Percentiles rank a stretch among this genome's conserved stretches.
Evolutionary conservation across 2,888 invertebrate species (phyloP).

Genomic region (Tortricodes alternella): DNA sequence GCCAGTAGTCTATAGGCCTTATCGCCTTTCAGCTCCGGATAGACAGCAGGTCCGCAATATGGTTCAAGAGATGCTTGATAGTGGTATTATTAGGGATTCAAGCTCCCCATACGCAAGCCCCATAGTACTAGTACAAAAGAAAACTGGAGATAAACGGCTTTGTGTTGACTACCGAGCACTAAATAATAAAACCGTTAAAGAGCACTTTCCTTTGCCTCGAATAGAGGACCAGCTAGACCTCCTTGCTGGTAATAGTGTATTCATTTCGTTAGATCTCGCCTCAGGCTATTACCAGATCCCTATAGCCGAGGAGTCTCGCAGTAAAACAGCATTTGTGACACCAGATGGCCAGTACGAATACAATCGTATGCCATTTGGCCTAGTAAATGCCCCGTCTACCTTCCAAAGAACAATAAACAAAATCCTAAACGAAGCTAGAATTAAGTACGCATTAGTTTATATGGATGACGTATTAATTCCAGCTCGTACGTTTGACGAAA

Average conservation of each 20-base stretch:
- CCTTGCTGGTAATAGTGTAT: neutral
- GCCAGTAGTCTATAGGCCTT: slow-evolving; percentile 37
- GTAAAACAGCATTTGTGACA: no score
- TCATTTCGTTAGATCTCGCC: neutral
- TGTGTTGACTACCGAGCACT: slow-evolving; percentile 25
- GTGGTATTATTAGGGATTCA: slow-evolving; percentile 33
- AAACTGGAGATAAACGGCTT: slow-evolving; percentile 24
- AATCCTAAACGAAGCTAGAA: slow-evolving; percentile 33
- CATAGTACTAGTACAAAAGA: slow-evolving; percentile 37
- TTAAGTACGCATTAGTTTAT: slow-evolving; percentile 31
- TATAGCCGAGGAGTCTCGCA: no score
- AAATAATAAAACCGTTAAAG: slow-evolving; percentile 32
- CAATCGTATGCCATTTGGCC: no score
- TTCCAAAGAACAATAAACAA: slow-evolving; percentile 51
- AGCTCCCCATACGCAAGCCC: slow-evolving; percentile 39
- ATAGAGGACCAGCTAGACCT: slow-evolving; percentile 13
- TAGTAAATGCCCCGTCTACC: slow-evolving; percentile 51
- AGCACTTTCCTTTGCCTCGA: slow-evolving; percentile 33
- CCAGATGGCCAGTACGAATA: no score
- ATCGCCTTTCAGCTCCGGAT: slow-evolving; percentile 34
- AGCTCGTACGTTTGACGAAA: slow-evolving; percentile 21
- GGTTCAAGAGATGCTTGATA: slow-evolving; percentile 35
- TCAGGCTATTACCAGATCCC: no score
- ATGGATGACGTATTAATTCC: slow-evolving; percentile 36
- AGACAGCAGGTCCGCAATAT: slow-evolving; percentile 29